phyloP scores from a whole-genome alignment of 2,888 invertebrate genomes.

The Neoaliturus tenellus region DNA sequence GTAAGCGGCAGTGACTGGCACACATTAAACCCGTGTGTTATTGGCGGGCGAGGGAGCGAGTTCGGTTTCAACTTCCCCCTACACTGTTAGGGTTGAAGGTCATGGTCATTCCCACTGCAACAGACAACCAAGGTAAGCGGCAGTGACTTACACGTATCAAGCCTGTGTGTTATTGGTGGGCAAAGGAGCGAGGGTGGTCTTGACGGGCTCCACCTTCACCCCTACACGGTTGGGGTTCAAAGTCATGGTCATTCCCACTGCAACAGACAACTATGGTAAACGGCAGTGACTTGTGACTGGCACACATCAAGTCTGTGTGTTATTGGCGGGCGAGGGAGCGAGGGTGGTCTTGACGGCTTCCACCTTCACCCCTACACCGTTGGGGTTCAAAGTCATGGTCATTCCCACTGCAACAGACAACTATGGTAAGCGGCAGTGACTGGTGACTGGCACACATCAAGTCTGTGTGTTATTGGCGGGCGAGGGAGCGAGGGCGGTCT shows the following conservation, averaged over 20 bases:
- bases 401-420: slow-evolving; percentile 74
- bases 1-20: too few relatives aligned
- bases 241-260: slow-evolving; percentile 79
- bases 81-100: too few relatives aligned
- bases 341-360: slow-evolving; percentile 76
- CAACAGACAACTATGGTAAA: too few relatives aligned
- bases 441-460: too few relatives aligned
- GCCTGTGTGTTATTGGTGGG: slow-evolving; percentile 56
- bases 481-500: slow-evolving; percentile 69
- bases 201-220: slow-evolving; percentile 79
- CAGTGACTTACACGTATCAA: too few relatives aligned
- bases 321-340: slow-evolving; percentile 57
- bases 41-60: too few relatives aligned
- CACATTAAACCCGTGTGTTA: too few relatives aligned
- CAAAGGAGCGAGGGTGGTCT: slow-evolving; percentile 69
- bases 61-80: too few relatives aligned
- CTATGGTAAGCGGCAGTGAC: too few relatives aligned
- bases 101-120: too few relatives aligned
- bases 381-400: slow-evolving; percentile 80
- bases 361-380: slow-evolving; percentile 79
- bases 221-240: slow-evolving; percentile 80
- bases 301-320: slow-evolving; percentile 54
- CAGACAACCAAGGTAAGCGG: too few relatives aligned
- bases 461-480: slow-evolving; percentile 56
- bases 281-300: too few relatives aligned